Conservation (phyloP, 2,797 vertebrate genomes). For the Phylloscopus collybita region DNA sequence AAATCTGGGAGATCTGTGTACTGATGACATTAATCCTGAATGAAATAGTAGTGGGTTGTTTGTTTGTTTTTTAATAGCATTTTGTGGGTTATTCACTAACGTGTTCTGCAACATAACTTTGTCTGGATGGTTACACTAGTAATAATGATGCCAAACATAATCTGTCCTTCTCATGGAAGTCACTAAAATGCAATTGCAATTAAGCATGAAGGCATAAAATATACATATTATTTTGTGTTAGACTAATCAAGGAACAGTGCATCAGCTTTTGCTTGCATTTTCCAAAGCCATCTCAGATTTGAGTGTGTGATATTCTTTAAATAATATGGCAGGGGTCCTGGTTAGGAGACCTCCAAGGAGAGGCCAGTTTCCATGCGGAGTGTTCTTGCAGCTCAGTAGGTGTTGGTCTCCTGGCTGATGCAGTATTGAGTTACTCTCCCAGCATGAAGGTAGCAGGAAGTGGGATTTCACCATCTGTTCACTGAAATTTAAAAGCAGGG, state of each 20-base stretch:
- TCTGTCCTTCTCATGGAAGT: not conserved
- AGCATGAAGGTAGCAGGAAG: slow-evolving; percentile 52
- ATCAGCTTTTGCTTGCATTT: not conserved
- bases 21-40: not conserved
- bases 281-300: not conserved
- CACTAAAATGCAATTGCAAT: slow-evolving; percentile 20
- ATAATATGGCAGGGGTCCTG: not conserved
- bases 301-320: not conserved
- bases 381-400: slow-evolving; percentile 44
- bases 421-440: slow-evolving; percentile 44
- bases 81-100: slow-evolving; percentile 5
- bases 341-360: slow-evolving; percentile 34
- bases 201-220: slow-evolving; percentile 22
- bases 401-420: slow-evolving; percentile 51
- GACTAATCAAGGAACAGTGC: not conserved
- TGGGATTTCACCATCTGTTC: slow-evolving; percentile 62
- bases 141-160: not conserved
- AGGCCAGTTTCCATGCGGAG: slow-evolving; percentile 3
- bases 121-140: not conserved
- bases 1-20: not conserved
- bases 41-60: not conserved
- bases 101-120: slow-evolving; percentile 16
- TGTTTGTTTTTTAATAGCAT: not conserved
- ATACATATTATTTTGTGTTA: not conserved
- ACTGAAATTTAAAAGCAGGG: slow-evolving; percentile 42